These are phyloP conservation scores for Euclidia mi DNA, from an alignment of 2,888 invertebrate species.

Conservation along the genomic window DNA sequence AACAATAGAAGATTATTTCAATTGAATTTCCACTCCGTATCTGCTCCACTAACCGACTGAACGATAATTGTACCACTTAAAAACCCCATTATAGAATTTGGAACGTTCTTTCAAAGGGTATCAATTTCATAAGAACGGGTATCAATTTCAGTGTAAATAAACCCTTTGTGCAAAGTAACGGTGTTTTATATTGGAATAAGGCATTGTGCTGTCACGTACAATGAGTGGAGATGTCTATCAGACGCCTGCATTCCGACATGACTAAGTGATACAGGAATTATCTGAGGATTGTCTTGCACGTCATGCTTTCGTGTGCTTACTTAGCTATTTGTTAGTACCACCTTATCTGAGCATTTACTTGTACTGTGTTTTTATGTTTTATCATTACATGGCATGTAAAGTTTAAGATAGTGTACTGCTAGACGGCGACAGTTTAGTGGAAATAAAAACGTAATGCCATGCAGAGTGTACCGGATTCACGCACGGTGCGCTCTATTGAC, in stretches of 20 bases:
- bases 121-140: neutral
- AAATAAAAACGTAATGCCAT: too few relatives aligned
- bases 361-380: too few relatives aligned
- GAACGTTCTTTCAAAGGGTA: neutral
- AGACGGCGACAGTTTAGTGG: too few relatives aligned
- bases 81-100: too few relatives aligned
- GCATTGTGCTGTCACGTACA: conserved; percentile 28
- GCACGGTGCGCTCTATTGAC: too few relatives aligned
- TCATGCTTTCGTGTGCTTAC: conserved; percentile 10
- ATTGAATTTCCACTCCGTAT: too few relatives aligned
- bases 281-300: conserved; percentile 20
- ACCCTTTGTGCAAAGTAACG: conserved; percentile 12
- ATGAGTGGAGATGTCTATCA: conserved; percentile 26
- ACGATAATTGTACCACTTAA: too few relatives aligned
- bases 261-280: conserved; percentile 17
- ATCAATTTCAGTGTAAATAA: neutral
- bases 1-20: too few relatives aligned
- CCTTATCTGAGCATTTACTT: neutral
- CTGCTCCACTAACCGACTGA: too few relatives aligned
- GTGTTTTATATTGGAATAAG: conserved; percentile 12
- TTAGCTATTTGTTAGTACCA: conserved; percentile 8
- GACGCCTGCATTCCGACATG: conserved; percentile 20
- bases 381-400: too few relatives aligned
- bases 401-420: too few relatives aligned
- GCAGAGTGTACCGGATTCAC: too few relatives aligned